Evolutionary conservation across 2,888 invertebrate species (phyloP).

Genomic region (Unio pictorum): DNA sequence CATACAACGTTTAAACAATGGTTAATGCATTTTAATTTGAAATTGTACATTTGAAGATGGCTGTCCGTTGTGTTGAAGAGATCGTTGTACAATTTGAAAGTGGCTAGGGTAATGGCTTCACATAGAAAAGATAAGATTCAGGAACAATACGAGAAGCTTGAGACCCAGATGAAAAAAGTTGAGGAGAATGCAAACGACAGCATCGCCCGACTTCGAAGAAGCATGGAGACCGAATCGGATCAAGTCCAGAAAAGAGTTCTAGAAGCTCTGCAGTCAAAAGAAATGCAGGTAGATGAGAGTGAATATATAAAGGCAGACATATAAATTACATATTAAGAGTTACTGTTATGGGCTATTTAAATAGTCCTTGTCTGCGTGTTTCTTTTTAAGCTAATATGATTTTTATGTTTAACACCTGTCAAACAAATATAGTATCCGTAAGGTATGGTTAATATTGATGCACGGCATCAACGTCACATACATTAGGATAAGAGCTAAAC

Average conservation of each 20-base stretch:
- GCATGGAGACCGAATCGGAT: slow-evolving; percentile 27
- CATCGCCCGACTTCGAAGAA: slow-evolving; percentile 26
- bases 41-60: slow-evolving; percentile 36
- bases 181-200: slow-evolving; percentile 40
- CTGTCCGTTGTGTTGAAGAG: slow-evolving; percentile 51
- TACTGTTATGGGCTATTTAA: too few relatives aligned
- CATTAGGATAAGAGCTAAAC: too few relatives aligned
- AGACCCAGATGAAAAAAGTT: slow-evolving; percentile 40
- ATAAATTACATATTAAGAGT: too few relatives aligned
- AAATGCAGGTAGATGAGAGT: not conserved
- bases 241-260: slow-evolving; percentile 11
- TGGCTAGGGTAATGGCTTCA: slow-evolving; percentile 48
- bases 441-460: too few relatives aligned
- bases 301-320: too few relatives aligned
- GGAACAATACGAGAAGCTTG: slow-evolving; percentile 32
- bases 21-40: not conserved
- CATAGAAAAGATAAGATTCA: slow-evolving; percentile 46
- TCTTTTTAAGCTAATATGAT: too few relatives aligned
- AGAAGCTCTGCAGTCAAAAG: slow-evolving; percentile 18
- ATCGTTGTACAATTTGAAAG: slow-evolving; percentile 48
- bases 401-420: too few relatives aligned
- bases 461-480: too few relatives aligned
- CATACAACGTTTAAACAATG: too few relatives aligned
- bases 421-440: too few relatives aligned
- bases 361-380: too few relatives aligned